Evolutionary conservation across 2,797 vertebrate genomes (phyloP).

Genomic region (Lacerta viridis): DNA sequence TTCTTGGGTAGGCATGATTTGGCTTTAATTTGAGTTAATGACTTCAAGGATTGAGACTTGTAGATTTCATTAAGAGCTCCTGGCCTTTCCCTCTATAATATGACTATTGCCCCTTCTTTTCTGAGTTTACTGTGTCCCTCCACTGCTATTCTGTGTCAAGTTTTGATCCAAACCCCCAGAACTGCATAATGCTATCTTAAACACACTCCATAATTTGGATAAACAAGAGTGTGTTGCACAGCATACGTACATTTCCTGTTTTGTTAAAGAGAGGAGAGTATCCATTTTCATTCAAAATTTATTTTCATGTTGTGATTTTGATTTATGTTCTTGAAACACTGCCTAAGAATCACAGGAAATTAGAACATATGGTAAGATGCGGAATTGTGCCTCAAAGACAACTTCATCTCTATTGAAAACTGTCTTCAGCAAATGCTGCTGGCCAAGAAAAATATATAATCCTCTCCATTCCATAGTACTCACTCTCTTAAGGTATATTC

Average conservation of each 20-base stretch:
- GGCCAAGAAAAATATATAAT: slow-evolving; percentile 15
- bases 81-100: neutral
- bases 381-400: slow-evolving; percentile 28
- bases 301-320: slow-evolving; percentile 18
- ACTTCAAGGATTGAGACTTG: neutral
- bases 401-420: slow-evolving; percentile 23
- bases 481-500: neutral
- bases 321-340: slow-evolving; percentile 23
- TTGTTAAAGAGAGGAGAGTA: slow-evolving; percentile 14
- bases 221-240: neutral
- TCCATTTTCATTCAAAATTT: slow-evolving; percentile 20
- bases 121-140: neutral
- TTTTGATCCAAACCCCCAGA: neutral
- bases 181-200: neutral
- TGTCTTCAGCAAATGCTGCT: slow-evolving; percentile 29
- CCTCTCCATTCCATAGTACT: neutral
- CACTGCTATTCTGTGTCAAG: neutral
- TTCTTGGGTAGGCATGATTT: neutral
- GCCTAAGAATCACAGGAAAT: slow-evolving; percentile 24
- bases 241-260: slow-evolving; percentile 1
- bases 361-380: slow-evolving; percentile 31
- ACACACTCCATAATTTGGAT: neutral
- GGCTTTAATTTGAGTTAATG: neutral
- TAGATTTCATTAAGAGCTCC: neutral
- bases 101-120: neutral